Conservation (phyloP, 2,113 vertebrate species). For the Ascaphus truei region DNA sequence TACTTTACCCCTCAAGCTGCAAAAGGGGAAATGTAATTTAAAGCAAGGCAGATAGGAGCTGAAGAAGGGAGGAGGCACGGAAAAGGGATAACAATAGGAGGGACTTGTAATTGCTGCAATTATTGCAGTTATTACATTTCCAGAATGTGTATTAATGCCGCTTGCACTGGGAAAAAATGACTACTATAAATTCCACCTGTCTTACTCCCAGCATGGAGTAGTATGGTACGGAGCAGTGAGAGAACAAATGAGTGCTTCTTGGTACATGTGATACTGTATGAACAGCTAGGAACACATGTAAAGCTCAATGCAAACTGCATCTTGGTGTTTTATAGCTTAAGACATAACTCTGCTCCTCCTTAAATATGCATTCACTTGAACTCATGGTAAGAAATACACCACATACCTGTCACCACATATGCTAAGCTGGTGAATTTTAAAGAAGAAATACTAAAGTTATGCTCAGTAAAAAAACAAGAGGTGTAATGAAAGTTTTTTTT, state of each 20-base stretch:
- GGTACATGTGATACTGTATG: neutral
- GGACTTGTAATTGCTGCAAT: constrained; percentile 34
- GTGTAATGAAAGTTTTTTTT: no score
- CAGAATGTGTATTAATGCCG: constrained; percentile 20
- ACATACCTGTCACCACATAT: no score
- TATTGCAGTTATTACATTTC: constrained; percentile 23
- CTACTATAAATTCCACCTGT: constrained; percentile 22
- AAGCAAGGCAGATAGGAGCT: neutral
- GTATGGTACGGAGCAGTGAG: neutral
- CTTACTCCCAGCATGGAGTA: constrained; percentile 9
- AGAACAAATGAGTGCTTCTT: constrained; percentile 1
- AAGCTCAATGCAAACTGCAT: neutral
- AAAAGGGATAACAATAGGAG: constrained; percentile 17
- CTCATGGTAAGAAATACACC: no score
- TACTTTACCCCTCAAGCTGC: neutral
- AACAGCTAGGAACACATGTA: neutral
- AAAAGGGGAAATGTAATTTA: neutral
- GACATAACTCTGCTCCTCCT: neutral
- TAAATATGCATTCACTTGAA: neutral
- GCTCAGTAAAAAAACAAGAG: no score
- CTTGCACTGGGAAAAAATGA: constrained; percentile 29
- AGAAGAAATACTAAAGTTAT: no score
- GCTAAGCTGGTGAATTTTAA: neutral
- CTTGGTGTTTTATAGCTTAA: neutral
- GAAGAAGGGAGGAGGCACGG: neutral